Conservation (phyloP, 2,797 vertebrate species). For the Hippoglossus hippoglossus region DNA sequence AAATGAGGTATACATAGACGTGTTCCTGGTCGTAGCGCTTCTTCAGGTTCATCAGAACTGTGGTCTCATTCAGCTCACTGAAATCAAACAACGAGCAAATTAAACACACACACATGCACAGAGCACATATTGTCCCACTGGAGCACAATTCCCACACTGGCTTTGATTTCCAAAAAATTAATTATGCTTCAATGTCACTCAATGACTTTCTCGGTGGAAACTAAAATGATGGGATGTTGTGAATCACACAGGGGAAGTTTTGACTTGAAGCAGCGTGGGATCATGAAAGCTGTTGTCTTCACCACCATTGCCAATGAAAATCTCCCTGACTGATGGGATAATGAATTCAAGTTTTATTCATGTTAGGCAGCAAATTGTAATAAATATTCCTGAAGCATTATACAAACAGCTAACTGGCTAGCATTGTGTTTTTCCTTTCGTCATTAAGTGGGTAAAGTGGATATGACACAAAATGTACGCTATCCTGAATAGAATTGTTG, state of each 20-base stretch:
- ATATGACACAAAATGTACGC: no score
- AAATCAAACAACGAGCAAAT: conserved; percentile 58
- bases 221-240: conserved; percentile 3
- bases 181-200: conserved; percentile 45
- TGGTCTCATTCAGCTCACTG: conserved; percentile 93
- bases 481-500: no score
- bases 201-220: conserved; percentile 13
- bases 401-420: no score
- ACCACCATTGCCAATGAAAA: no score
- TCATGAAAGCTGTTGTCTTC: no score
- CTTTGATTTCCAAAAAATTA: conserved; percentile 21
- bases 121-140: conserved; percentile 34
- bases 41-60: conserved; percentile 92
- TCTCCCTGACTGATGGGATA: no score
- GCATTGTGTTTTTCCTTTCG: no score
- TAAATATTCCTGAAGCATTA: no score
- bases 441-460: no score
- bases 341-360: no score
- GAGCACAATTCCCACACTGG: conserved; percentile 25
- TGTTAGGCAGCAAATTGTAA: no score
- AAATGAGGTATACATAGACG: conserved; percentile 88
- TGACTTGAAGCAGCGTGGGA: no score
- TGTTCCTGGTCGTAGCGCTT: conserved; percentile 92
- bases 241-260: background rate
- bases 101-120: conserved; percentile 20